These are phyloP conservation scores for Leptobrachium leishanense DNA, from an alignment of 2,113 vertebrate genomes.

Conservation along the genomic window DNA sequence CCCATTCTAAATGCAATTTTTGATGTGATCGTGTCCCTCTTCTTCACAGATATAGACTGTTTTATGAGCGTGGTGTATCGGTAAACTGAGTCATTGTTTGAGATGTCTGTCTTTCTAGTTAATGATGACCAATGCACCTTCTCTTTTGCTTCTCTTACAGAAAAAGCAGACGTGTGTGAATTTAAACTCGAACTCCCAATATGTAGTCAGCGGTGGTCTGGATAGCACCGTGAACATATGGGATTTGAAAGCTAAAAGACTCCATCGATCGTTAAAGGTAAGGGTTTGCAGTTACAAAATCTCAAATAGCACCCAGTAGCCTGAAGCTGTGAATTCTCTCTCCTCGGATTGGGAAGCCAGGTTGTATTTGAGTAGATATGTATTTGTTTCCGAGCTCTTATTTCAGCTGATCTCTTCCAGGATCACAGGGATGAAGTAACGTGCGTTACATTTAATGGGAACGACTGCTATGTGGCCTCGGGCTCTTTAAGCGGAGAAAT, in stretches of 20 bases:
- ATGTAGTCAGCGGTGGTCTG: slow-evolving; percentile 86
- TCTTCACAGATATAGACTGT: too few relatives aligned
- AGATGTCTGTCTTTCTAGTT: neutral
- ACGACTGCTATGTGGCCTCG: slow-evolving; percentile 86
- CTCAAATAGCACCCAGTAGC: neutral
- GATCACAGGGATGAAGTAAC: slow-evolving; percentile 93
- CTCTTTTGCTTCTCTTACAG: slow-evolving; percentile 60
- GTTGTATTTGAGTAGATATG: neutral
- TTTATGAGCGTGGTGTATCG: too few relatives aligned
- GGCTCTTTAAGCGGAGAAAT: slow-evolving; percentile 93
- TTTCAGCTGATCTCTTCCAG: slow-evolving; percentile 59
- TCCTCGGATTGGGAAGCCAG: neutral
- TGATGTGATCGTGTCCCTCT: too few relatives aligned
- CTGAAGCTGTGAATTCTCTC: slow-evolving; percentile 6
- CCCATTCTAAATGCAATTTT: too few relatives aligned
- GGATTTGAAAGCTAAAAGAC: slow-evolving; percentile 89
- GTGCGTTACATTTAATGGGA: slow-evolving; percentile 85
- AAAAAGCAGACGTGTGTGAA: slow-evolving; percentile 88
- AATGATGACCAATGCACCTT: slow-evolving; percentile 13
- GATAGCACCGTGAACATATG: slow-evolving; percentile 90
- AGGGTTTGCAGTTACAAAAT: slow-evolving; percentile 32
- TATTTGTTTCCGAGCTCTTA: slow-evolving; percentile 9
- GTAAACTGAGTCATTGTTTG: neutral
- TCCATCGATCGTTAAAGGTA: slow-evolving; percentile 88
- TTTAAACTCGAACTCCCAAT: slow-evolving; percentile 83